These are phyloP conservation scores for Luidia sarsii DNA, from an alignment of 53 echinoderm and acorn worm species.

Conservation along the genomic window DNA sequence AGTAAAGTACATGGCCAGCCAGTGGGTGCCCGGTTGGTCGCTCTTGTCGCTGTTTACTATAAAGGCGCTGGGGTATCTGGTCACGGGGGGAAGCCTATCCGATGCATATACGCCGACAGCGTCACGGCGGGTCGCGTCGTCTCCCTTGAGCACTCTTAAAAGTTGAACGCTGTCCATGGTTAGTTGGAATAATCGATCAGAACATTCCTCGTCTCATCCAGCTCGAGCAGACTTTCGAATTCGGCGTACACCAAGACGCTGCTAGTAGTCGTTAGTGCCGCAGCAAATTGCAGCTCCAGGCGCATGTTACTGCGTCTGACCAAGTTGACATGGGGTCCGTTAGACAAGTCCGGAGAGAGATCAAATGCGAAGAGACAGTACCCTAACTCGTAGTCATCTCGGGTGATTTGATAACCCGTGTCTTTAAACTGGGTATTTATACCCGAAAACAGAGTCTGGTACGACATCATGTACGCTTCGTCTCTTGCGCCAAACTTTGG, in stretches of 20 bases:
- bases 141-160: neutral
- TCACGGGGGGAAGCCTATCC: constrained; percentile 2
- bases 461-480: constrained; percentile 44
- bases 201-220: constrained; percentile 29
- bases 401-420: constrained; percentile 55
- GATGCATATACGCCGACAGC: constrained; percentile 22
- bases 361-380: constrained; percentile 71
- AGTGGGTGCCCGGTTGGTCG: constrained; percentile 50
- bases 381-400: constrained; percentile 58
- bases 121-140: neutral
- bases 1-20: constrained; percentile 17
- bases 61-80: constrained; percentile 32
- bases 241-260: constrained; percentile 45
- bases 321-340: constrained; percentile 61
- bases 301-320: constrained; percentile 56
- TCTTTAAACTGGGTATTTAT: constrained; percentile 54
- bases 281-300: constrained; percentile 67
- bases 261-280: constrained; percentile 28
- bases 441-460: constrained; percentile 65
- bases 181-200: constrained; percentile 37
- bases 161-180: constrained; percentile 38
- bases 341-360: constrained; percentile 55
- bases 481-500: constrained; percentile 30
- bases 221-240: constrained; percentile 28
- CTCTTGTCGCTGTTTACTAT: constrained; percentile 60